A percentile compares a stretch with the other conserved stretches of the same genome.
Conservation (phyloP, 2,888 invertebrate species). For the Alcis repandata region DNA sequence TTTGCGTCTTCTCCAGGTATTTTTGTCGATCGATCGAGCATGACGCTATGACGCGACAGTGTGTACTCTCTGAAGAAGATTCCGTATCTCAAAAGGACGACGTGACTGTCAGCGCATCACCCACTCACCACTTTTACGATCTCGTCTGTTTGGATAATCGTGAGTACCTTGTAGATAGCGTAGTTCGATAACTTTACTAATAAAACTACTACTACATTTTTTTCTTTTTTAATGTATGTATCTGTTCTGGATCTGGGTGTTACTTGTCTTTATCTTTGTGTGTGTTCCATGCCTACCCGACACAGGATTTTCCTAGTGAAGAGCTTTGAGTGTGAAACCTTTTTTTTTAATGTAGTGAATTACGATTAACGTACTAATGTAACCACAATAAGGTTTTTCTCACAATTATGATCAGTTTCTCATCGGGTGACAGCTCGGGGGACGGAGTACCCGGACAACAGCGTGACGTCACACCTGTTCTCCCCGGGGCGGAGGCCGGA, state of each 20-base stretch:
- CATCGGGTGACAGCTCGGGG: constrained; percentile 92
- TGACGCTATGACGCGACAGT: constrained; percentile 94
- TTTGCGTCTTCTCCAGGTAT: constrained; percentile 79
- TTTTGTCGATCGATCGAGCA: constrained; percentile 96
- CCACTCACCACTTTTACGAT: constrained; percentile 95
- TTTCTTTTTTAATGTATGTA: no score
- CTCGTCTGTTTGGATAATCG: constrained; percentile 96
- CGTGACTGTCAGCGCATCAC: constrained; percentile 93
- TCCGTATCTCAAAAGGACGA: constrained; percentile 96
- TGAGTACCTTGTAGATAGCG: constrained; percentile 84
- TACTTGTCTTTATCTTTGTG: no score
- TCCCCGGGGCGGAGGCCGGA: constrained; percentile 93
- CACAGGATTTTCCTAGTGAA: no score
- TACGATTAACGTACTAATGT: constrained; percentile 55
- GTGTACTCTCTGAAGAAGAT: constrained; percentile 96
- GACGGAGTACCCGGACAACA: constrained; percentile 95
- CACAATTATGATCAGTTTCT: constrained; percentile 84
- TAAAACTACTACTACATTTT: no score
- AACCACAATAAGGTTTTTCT: constrained; percentile 77
- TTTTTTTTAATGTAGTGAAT: constrained; percentile 22
- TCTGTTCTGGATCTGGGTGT: no score
- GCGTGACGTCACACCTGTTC: constrained; percentile 94
- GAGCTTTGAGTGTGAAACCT: no score
- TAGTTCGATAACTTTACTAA: constrained; percentile 43
- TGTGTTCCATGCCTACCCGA: no score